Evolutionary conservation across 2,888 invertebrate genomes (phyloP).

Genomic region (Lochmaea capreae): DNA sequence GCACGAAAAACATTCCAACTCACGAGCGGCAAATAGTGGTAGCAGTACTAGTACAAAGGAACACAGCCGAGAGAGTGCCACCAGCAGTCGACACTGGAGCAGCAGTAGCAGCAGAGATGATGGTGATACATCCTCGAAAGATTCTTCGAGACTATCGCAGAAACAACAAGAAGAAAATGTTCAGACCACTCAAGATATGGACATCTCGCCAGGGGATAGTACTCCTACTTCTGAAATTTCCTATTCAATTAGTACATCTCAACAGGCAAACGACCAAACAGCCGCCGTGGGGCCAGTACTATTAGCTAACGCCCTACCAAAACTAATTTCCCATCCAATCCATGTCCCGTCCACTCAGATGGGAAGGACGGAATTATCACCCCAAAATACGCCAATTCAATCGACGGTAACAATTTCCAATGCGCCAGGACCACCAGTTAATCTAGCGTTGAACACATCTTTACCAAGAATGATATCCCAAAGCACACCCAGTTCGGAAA

Average conservation of each 20-base stretch:
- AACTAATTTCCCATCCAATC: constrained; percentile 71
- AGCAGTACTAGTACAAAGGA: constrained; percentile 62
- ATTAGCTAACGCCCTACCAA: constrained; percentile 76
- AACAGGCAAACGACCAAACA: constrained; percentile 61
- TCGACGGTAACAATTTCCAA: constrained; percentile 66
- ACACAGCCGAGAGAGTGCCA: constrained; percentile 54
- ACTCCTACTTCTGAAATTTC: constrained; percentile 88
- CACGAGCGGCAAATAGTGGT: constrained; percentile 67
- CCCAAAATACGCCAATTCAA: constrained; percentile 60
- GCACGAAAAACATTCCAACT: constrained; percentile 83
- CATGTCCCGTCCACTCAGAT: constrained; percentile 57
- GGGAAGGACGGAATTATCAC: constrained; percentile 55
- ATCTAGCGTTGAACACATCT: constrained; percentile 56
- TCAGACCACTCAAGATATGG: constrained; percentile 77
- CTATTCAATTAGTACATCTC: constrained; percentile 61
- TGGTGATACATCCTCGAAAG: constrained; percentile 57
- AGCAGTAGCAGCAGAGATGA: constrained; percentile 60
- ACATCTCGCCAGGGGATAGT: constrained; percentile 91
- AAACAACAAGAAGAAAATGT: constrained; percentile 53
- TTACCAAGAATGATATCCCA: constrained; percentile 68
- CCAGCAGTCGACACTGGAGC: constrained; percentile 61
- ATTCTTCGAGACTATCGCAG: constrained; percentile 57
- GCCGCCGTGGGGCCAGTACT: constrained; percentile 69
- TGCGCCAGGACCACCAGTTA: constrained; percentile 64
- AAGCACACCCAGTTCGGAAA: constrained; percentile 55